These are phyloP conservation scores for Drosophila albomicans DNA, from an alignment of 1,140 invertebrate genomes.

Conservation along the genomic window DNA sequence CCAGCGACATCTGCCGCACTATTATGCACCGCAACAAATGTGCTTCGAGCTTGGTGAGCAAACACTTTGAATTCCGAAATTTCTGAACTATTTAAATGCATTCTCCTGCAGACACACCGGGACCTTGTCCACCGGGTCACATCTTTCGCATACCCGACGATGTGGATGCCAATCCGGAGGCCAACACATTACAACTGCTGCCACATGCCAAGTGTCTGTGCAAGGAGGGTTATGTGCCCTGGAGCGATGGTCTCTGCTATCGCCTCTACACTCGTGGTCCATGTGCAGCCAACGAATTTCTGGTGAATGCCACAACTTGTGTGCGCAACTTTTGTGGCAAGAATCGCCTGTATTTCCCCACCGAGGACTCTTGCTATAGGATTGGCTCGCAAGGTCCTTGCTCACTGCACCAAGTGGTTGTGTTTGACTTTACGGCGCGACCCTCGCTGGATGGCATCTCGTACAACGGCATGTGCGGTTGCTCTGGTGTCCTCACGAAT, in stretches of 20 bases:
- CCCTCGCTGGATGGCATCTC: slow-evolving; percentile 91
- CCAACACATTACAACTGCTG: slow-evolving; percentile 77
- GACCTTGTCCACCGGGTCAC: slow-evolving; percentile 90
- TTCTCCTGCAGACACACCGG: slow-evolving; percentile 86
- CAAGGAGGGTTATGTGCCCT: slow-evolving; percentile 89
- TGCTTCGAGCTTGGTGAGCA: slow-evolving; percentile 91
- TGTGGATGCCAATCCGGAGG: slow-evolving; percentile 18
- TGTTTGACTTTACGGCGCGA: slow-evolving; percentile 91
- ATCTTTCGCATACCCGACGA: slow-evolving; percentile 86
- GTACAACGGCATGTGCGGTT: slow-evolving; percentile 92
- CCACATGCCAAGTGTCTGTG: slow-evolving; percentile 87
- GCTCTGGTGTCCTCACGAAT: slow-evolving; percentile 85
- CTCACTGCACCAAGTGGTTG: slow-evolving; percentile 88
- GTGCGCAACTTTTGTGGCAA: slow-evolving; percentile 89
- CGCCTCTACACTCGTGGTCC: slow-evolving; percentile 91
- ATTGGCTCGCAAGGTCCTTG: slow-evolving; percentile 91
- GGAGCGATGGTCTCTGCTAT: slow-evolving; percentile 90
- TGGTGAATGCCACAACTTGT: slow-evolving; percentile 87
- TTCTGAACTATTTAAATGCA: not conserved
- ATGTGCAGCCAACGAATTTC: slow-evolving; percentile 88
- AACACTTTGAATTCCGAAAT: not conserved
- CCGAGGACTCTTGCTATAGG: slow-evolving; percentile 89
- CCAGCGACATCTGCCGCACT: slow-evolving; percentile 89
- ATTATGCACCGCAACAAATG: slow-evolving; percentile 87
- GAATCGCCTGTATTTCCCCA: slow-evolving; percentile 90